Base-by-base conservation (phyloP, 2,797 vertebrate species). In the Atherinosoma microstoma region DNA sequence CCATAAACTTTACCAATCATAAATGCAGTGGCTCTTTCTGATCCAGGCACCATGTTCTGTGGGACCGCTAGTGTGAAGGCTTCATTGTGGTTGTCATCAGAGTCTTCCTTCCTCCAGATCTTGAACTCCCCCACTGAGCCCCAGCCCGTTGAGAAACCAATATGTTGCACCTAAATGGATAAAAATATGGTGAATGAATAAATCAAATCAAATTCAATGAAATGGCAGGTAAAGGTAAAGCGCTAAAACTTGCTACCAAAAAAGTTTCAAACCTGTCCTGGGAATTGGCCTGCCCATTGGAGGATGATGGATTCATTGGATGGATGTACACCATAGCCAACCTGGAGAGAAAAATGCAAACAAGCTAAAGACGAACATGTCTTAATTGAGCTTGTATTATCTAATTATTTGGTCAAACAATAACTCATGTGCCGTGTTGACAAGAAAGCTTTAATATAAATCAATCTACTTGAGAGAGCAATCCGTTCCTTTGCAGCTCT, bases 141-240 rank as follows among this genome's bases (percentile, higher is more conserved):
- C 97, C 97, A 98, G 84, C 97, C 97, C 9, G 97, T 98, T 75
- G 97, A 98, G 92, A 98, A 98, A 78, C 97, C 97, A 30, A 99
- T 94, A 85, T 97, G 96, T 79, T 93, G 95, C 79, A 98, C 95
- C 91, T 94, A 59, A 3, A 63, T 42, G 40, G 4, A 22, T 1
- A 79, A 86, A 71, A 2, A 58, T n/a, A 64, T 30, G 4, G 15
- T 16, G 4, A 47, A 2, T 56, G 29, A 16, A 20, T 8, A 15
- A 30, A 30, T 56, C n/a, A 6, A 30, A 30, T 56, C 16, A 10
- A 0, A 27, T 47, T 35, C 40, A 36, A 20, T 47, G 10, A 29
- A 63, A 47, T 32, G 2, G 64, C 56, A 29, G 22, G 0, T 15
- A 32, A 70, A 56, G 1, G 42, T 0, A 57, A 56, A 70, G 18